Evolutionary conservation across 2,113 vertebrate genomes (phyloP), one percentile per base, ranked within the genome.

Genomic region (Dipodomys stephensi): DNA sequence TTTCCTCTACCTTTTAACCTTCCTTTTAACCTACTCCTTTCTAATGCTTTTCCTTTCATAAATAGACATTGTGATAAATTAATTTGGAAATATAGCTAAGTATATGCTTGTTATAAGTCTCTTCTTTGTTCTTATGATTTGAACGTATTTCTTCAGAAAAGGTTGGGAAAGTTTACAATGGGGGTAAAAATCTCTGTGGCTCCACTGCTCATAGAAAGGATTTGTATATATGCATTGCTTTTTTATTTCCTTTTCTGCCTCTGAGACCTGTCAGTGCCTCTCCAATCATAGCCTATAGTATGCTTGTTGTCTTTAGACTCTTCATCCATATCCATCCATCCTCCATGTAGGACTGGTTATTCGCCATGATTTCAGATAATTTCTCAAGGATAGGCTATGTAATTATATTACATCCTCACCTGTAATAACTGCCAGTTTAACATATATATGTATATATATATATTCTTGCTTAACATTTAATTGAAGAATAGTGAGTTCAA

Each of bases 391-490:
- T 18, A 73, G 6, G 57, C 71, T 93, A 4, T 44, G 71, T 60
- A 57, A 6, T 68, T 44, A 4, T 32, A 18, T 88, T 77, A 80
- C 1, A 77, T 25, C 65, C 49, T 84, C 30, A 90, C 20, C 67
- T 73, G 35, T n/a, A 88, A 84, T 91, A 39, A 74, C 22, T 94
- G 46, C 25, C 28, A 53, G 65, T 49, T 49, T 89, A 32, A 85
- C 88, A 87, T 39, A 39, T 39, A 39, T 39, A 39, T 39, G 3
- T 39, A 13, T 53, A 13, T 53, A 53, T 16, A 57, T 16, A 57
- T 96, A 60, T 57, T 53, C 94, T 44, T 39, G 30, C 28, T 64
- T 89, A 32, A 27, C 20, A 68, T 93, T 89, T 94, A 94, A 91
- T 87, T 84, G 86, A 88, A 72, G 88, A 83, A 83, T 83, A 74